Conservation (phyloP, 2,797 vertebrate species). For the Chromobotia macracanthus region DNA sequence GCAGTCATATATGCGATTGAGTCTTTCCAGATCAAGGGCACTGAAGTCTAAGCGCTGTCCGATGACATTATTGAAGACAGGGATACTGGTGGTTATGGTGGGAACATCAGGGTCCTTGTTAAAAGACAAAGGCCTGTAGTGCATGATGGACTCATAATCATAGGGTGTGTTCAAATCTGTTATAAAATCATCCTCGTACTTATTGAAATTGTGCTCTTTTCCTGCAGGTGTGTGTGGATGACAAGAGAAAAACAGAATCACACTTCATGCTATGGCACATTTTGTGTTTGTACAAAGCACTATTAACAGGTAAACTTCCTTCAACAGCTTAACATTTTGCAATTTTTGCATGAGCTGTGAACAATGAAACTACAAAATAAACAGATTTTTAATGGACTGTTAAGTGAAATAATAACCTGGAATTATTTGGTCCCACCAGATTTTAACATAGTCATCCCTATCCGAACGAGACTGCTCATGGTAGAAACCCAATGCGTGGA, state of each 20-base stretch:
- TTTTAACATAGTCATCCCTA: conserved; percentile 87
- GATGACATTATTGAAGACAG: conserved; percentile 82
- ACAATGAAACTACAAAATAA: neutral
- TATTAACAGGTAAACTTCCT: too few species aligned
- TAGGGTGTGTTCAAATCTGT: conserved; percentile 89
- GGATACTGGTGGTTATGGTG: conserved; percentile 87
- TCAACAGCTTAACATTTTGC: too few species aligned
- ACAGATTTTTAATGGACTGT: too few species aligned
- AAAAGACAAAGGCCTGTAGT: conserved; percentile 86
- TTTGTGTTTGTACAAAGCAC: neutral
- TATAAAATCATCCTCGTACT: conserved; percentile 78
- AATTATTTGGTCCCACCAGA: conserved; percentile 88
- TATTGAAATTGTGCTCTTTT: conserved; percentile 81
- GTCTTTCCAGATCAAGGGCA: conserved; percentile 80
- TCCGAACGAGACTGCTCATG: conserved; percentile 89
- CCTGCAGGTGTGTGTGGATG: conserved; percentile 65
- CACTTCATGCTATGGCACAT: neutral
- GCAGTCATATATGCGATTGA: conserved; percentile 92
- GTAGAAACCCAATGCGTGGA: conserved; percentile 88
- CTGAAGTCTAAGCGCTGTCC: conserved; percentile 91
- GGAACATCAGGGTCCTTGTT: conserved; percentile 82
- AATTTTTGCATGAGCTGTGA: neutral
- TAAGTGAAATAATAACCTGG: conserved; percentile 71
- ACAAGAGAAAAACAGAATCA: conserved; percentile 1
- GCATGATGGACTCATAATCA: conserved; percentile 92